These are phyloP conservation scores for Leptinotarsa undecemlineata DNA, from an alignment of 1,140 invertebrate genomes.

Conservation along the genomic window DNA sequence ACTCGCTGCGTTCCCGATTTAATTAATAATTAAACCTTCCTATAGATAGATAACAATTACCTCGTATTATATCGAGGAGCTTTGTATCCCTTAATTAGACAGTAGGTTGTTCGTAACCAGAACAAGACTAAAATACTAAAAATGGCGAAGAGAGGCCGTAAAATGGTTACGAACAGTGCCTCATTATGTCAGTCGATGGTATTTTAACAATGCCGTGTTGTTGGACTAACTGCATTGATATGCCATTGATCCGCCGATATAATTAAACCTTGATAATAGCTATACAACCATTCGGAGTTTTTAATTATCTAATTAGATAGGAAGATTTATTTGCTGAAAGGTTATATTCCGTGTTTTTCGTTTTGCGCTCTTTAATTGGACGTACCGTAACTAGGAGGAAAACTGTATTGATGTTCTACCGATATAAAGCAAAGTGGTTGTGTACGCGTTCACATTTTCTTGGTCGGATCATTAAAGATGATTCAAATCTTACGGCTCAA, in stretches of 20 bases:
- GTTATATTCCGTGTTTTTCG: neutral
- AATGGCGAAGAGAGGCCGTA: constrained; percentile 46
- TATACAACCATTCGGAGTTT: constrained; percentile 20
- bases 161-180: constrained; percentile 47
- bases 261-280: constrained; percentile 28
- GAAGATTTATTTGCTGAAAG: constrained; percentile 18
- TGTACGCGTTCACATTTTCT: no score
- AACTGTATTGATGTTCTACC: neutral
- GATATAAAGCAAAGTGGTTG: neutral
- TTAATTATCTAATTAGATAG: constrained; percentile 32
- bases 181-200: constrained; percentile 46
- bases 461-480: no score
- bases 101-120: constrained; percentile 42
- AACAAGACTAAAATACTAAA: constrained; percentile 45
- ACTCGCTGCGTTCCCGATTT: constrained; percentile 37
- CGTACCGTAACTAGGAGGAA: constrained; percentile 1
- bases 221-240: constrained; percentile 38
- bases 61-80: constrained; percentile 38
- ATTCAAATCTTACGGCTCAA: no score
- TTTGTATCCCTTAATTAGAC: constrained; percentile 49
- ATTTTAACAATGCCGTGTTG: constrained; percentile 48
- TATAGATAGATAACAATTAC: constrained; percentile 48
- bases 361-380: constrained; percentile 21
- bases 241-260: constrained; percentile 40
- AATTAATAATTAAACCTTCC: constrained; percentile 45